A percentile compares a stretch with the other conserved stretches of the same genome.
Evolutionary conservation across 2,888 invertebrate genomes (phyloP).

Genomic region (Oscheius sp.): DNA sequence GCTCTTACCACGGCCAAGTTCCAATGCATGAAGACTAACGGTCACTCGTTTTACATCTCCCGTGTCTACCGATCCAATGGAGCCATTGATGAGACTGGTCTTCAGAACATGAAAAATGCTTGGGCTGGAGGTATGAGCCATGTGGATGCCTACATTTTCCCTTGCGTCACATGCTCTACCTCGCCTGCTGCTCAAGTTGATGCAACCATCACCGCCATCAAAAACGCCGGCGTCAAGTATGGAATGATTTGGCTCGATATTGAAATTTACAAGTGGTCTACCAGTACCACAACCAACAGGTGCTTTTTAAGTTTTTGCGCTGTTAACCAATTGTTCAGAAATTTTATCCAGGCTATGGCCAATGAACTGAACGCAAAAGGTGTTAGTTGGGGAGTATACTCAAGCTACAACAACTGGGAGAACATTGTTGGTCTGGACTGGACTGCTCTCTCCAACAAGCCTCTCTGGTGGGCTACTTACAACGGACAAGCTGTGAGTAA

Average conservation of each 20-base stretch:
- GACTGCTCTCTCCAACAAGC: constrained; percentile 43
- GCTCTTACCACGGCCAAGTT: constrained; percentile 33
- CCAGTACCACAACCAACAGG: constrained; percentile 40
- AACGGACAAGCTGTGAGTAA: constrained; percentile 37
- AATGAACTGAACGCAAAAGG: constrained; percentile 29
- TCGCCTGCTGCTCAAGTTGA: constrained; percentile 34
- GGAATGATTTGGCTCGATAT: constrained; percentile 55
- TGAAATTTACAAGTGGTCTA: constrained; percentile 44
- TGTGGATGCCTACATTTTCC: constrained; percentile 56
- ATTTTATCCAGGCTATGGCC: constrained; percentile 49
- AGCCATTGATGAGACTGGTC: constrained; percentile 40
- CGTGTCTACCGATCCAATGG: constrained; percentile 43
- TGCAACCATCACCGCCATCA: constrained; percentile 32
- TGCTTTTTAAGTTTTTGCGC: background rate
- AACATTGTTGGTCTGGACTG: constrained; percentile 50
- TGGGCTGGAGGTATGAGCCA: constrained; percentile 42
- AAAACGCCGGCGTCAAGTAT: constrained; percentile 43
- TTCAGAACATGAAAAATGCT: constrained; percentile 49
- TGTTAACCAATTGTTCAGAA: background rate
- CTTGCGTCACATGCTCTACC: constrained; percentile 46
- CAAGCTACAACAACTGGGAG: constrained; percentile 51
- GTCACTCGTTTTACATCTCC: constrained; percentile 47
- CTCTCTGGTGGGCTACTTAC: constrained; percentile 57
- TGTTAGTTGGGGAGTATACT: constrained; percentile 44
- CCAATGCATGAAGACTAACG: constrained; percentile 43